A percentile compares a stretch with the other conserved stretches of the same genome.
Conservation (phyloP, 2,113 vertebrate species). For the Eulemur macaco region DNA sequence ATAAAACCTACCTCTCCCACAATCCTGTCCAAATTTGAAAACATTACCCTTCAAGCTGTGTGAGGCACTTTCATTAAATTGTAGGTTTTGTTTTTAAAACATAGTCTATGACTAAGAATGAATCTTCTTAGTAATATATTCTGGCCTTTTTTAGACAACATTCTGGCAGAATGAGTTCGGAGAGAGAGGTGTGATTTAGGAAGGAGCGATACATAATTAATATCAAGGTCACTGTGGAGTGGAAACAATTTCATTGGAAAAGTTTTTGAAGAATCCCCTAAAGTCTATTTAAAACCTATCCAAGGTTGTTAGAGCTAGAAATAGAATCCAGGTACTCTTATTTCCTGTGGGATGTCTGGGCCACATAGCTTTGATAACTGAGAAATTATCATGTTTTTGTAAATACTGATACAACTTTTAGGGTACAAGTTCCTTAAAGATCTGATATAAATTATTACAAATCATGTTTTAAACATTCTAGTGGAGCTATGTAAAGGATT, state of each 20-base stretch:
- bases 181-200: constrained; percentile 10
- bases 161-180: constrained; percentile 49
- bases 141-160: constrained; percentile 22
- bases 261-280: constrained; percentile 14
- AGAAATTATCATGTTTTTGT: constrained; percentile 41
- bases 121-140: constrained; percentile 45
- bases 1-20: background rate
- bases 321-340: background rate
- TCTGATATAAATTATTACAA: constrained; percentile 52
- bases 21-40: background rate
- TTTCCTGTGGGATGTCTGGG: background rate
- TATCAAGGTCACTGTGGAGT: constrained; percentile 13
- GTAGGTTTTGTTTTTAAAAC: background rate
- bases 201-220: constrained; percentile 40
- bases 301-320: constrained; percentile 4
- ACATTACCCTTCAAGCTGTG: background rate
- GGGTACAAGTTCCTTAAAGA: constrained; percentile 10
- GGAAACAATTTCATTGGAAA: constrained; percentile 28
- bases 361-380: background rate
- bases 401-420: constrained; percentile 7
- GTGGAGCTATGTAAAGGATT: background rate
- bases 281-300: constrained; percentile 14
- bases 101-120: constrained; percentile 5
- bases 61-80: background rate
- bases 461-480: constrained; percentile 43